Evolutionary conservation across 2,888 invertebrate species (phyloP).

Genomic region (Drosophila paramelanica): DNA sequence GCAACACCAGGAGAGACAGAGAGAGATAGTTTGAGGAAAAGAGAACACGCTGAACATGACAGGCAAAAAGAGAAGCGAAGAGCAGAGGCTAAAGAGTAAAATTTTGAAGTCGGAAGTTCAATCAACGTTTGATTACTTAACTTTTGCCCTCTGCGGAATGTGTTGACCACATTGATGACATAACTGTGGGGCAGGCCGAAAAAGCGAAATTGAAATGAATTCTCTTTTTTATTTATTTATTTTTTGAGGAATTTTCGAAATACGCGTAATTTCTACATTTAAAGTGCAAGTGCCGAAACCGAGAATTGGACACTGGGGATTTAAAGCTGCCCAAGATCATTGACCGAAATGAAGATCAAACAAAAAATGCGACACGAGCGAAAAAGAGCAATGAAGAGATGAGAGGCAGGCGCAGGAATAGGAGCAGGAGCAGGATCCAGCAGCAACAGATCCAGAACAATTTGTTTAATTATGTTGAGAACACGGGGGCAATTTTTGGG

Average conservation of each 20-base stretch:
- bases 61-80: constrained; percentile 9
- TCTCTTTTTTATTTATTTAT: not conserved
- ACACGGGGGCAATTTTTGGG: constrained; percentile 60
- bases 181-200: constrained; percentile 46
- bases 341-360: constrained; percentile 75
- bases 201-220: not conserved
- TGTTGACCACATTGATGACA: constrained; percentile 73
- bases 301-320: constrained; percentile 74
- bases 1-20: not conserved
- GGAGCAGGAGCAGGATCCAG: not conserved
- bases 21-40: not conserved
- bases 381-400: not conserved
- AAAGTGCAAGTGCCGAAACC: constrained; percentile 76
- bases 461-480: constrained; percentile 76
- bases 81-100: not conserved
- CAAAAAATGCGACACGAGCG: constrained; percentile 26
- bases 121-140: constrained; percentile 62
- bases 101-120: constrained; percentile 15
- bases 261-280: constrained; percentile 69
- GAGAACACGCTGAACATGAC: constrained; percentile 32
- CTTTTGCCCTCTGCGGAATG: constrained; percentile 40
- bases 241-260: constrained; percentile 27
- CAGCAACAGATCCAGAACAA: constrained; percentile 57
- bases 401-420: not conserved
- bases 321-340: constrained; percentile 61